Evolutionary conservation across 2,888 invertebrate species (phyloP).

Genomic region (Eupithecia dodoneata): DNA sequence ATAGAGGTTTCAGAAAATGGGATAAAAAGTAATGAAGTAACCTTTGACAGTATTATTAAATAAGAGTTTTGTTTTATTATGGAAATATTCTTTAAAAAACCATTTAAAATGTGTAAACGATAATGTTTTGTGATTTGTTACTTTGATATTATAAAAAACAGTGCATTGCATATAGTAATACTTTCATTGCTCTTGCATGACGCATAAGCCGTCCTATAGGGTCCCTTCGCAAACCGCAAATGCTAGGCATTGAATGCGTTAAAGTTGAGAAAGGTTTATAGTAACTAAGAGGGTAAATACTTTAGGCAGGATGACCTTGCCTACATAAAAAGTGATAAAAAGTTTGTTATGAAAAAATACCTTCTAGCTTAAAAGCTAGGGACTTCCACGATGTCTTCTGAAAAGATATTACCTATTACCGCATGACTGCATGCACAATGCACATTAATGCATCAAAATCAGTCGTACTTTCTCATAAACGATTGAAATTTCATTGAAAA

Average conservation of each 20-base stretch:
- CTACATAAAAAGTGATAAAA: not conserved
- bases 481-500: not conserved
- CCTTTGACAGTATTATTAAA: not conserved
- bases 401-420: not conserved
- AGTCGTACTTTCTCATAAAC: not conserved
- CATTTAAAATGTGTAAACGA: not conserved
- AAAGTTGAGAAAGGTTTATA: too few relatives aligned
- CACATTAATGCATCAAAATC: not conserved
- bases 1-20: not conserved
- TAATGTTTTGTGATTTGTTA: too few relatives aligned
- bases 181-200: not conserved
- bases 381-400: not conserved
- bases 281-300: not conserved
- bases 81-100: not conserved
- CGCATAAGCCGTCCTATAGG: not conserved
- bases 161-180: too few relatives aligned
- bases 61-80: not conserved
- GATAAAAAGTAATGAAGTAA: not conserved
- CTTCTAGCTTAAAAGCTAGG: not conserved
- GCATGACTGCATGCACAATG: not conserved
- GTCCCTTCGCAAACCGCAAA: not conserved
- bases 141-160: too few relatives aligned
- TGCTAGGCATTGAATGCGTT: not conserved
- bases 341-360: not conserved
- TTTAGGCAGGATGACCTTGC: not conserved